phyloP scores from a whole-genome alignment of 1,140 invertebrate species.

The Zaprionus africanus region DNA sequence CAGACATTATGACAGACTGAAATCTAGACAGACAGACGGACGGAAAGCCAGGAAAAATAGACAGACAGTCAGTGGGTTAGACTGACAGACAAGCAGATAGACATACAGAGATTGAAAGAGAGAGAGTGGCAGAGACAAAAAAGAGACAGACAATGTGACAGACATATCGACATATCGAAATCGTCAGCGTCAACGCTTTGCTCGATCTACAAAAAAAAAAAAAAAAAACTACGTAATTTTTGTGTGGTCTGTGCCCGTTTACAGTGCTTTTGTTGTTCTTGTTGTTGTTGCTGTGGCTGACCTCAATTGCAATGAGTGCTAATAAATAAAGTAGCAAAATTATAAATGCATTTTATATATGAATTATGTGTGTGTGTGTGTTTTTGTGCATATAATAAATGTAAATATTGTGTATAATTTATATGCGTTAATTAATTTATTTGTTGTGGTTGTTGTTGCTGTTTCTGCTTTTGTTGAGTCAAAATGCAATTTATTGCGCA shows the following conservation, averaged over 20 bases:
- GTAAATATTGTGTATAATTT: conserved; percentile 52
- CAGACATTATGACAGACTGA: conserved; percentile 2
- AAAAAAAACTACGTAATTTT: conserved; percentile 27
- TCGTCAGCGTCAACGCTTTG: conserved; percentile 24
- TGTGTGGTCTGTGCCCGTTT: conserved; percentile 46
- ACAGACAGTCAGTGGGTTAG: no score
- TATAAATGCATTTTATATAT: conserved; percentile 22
- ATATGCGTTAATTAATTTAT: conserved; percentile 64
- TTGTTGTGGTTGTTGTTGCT: conserved; percentile 13
- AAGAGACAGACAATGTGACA: conserved; percentile 2
- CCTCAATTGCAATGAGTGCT: conserved; percentile 64
- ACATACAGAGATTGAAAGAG: not conserved
- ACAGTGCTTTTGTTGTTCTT: conserved; percentile 25
- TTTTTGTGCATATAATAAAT: conserved; percentile 37
- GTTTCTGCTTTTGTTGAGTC: conserved; percentile 24
- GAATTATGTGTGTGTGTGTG: not conserved
- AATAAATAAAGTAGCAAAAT: conserved; percentile 38
- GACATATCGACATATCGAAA: conserved; percentile 28
- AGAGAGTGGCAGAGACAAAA: not conserved
- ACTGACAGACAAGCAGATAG: conserved; percentile 4
- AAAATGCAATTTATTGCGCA: conserved; percentile 77
- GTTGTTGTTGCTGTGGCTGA: conserved; percentile 38
- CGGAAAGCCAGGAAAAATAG: no score
- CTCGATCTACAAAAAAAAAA: conserved; percentile 52
- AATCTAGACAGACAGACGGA: conserved; percentile 23